These are phyloP conservation scores for Clistopyga incitator DNA, from an alignment of 2,888 invertebrate species.

Conservation along the genomic window DNA sequence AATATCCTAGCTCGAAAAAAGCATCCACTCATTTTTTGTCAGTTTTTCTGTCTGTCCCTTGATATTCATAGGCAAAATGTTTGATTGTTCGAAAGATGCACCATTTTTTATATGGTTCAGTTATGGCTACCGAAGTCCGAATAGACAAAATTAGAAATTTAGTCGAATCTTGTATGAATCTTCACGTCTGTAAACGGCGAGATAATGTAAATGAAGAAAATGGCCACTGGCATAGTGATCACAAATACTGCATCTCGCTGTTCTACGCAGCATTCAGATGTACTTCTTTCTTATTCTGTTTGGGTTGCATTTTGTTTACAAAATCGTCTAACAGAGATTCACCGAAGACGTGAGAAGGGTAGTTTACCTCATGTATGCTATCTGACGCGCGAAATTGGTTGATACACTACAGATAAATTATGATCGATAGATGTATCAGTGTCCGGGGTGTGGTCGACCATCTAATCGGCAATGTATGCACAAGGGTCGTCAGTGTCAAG, in stretches of 20 bases:
- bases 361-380: neutral
- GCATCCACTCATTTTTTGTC: no score
- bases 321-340: slow-evolving; percentile 47
- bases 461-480: slow-evolving; percentile 34
- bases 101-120: no score
- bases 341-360: slow-evolving; percentile 30
- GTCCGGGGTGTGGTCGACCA: slow-evolving; percentile 47
- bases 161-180: no score
- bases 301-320: neutral
- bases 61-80: no score
- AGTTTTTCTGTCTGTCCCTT: no score
- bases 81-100: no score
- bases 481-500: neutral
- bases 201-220: no score
- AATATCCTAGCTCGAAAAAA: no score
- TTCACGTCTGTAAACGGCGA: no score
- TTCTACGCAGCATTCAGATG: neutral
- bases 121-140: no score
- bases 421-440: slow-evolving; percentile 54
- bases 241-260: neutral
- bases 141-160: no score
- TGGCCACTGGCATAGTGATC: no score
- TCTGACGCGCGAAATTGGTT: slow-evolving; percentile 51
- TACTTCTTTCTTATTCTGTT: neutral
- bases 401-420: slow-evolving; percentile 46